Evolutionary conservation across 2,113 vertebrate genomes (phyloP).

Genomic region (Corythornis cristatus): DNA sequence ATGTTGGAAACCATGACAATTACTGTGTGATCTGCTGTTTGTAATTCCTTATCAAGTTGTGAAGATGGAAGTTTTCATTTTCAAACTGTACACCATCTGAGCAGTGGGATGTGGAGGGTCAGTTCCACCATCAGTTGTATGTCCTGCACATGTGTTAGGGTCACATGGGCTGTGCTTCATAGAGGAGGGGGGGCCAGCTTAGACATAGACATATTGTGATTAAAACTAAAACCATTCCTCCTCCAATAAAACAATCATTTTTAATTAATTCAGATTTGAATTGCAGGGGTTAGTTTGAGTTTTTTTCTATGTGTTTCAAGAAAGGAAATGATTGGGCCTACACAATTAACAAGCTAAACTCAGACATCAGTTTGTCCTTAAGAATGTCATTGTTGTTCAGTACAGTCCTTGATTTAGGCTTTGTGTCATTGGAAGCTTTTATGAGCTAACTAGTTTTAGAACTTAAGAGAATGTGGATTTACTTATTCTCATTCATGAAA

Average conservation of each 20-base stretch:
- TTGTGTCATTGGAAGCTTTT: neutral
- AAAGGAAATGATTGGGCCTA: neutral
- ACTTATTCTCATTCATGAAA: neutral
- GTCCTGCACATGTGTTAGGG: rapidly evolving
- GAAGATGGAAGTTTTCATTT: neutral
- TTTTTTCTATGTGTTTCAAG: neutral
- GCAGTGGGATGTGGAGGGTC: neutral
- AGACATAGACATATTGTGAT: neutral
- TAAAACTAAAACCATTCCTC: neutral
- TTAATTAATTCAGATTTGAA: neutral
- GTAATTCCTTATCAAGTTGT: neutral
- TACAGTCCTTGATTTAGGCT: neutral
- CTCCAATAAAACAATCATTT: neutral
- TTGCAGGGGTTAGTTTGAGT: neutral
- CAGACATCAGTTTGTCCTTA: neutral
- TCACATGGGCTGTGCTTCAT: neutral
- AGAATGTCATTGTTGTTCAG: neutral
- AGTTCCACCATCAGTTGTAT: neutral
- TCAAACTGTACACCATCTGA: neutral
- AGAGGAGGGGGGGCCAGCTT: neutral
- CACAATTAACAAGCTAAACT: neutral
- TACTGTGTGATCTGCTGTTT: neutral
- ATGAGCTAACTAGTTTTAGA: neutral
- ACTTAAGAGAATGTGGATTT: neutral
- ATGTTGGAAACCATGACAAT: neutral